Base-by-base conservation (phyloP, 1,140 invertebrate genomes). In the Riptortus pedestris region DNA sequence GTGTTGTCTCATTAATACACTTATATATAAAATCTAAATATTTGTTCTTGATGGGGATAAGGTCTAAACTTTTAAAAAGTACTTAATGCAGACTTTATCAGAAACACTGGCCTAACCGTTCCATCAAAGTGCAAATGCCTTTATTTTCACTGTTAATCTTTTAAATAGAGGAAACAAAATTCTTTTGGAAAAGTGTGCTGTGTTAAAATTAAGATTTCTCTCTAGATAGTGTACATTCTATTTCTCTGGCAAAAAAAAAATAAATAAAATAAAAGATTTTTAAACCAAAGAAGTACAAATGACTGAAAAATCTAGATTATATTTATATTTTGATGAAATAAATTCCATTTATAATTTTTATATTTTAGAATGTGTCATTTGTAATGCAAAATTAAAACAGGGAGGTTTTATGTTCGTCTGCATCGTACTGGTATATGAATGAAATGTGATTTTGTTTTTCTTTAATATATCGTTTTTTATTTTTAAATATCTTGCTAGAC, bases 281-380 rank as follows among this genome's bases (percentile, higher is more conserved):
- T 33, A 65, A 65, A 65, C 64, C 64, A 65, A 65, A 65, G 64
- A 65, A 65, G 64, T 65, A 65, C 64, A 65, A 65, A 65, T 65
- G 63, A 65, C 63, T 65, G 64, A 65, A 60, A 65, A 65, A 65
- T 65, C 64, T 65, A 65, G 64, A 65, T 65, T 65, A 64, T 64
- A 64, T 64, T 63, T 65, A 65, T 65, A 65, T 65, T 65, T 65
- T 65, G 38, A 65, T 52, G 48, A 65, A 65, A 65, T 59, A 63
- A 55, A 63, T 58, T 45, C 55, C 51, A 64, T 64, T 65, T 61
- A 59, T 65, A 65, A 59, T 61, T 65, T 65, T 60, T 60, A 65
- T 64, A 64, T 64, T 64, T 64, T 64, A 58, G 63, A 55, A 58
- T 48, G 60, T 61, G 64, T 65, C 64, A 65, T 65, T 65, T 65